phyloP scores from a whole-genome alignment of 1,140 invertebrate genomes.

The Dryas iulia region DNA sequence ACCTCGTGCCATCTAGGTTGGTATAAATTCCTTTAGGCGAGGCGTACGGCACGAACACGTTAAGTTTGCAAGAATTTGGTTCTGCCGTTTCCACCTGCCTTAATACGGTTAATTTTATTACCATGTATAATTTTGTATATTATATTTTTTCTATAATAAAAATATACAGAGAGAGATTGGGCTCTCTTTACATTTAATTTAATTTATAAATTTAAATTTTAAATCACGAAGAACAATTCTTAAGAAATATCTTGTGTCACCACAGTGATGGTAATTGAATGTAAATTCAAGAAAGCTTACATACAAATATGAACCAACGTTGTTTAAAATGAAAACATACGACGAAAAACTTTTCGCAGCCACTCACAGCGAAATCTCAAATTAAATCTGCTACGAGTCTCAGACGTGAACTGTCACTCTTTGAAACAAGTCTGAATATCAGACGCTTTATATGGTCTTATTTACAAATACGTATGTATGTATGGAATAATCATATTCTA shows the following conservation, averaged over 20 bases:
- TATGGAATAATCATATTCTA: background rate
- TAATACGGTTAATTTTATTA: background rate
- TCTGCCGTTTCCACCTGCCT: background rate
- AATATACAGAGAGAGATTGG: no score
- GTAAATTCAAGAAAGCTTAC: background rate
- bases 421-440: background rate
- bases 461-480: background rate
- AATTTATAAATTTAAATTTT: no score
- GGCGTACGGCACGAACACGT: background rate
- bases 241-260: no score
- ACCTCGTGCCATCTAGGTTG: background rate
- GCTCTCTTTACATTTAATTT: no score
- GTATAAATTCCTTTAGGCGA: background rate
- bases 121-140: no score
- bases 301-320: background rate
- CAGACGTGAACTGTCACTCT: background rate
- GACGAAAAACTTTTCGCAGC: slow-evolving; percentile 3
- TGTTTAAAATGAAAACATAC: background rate
- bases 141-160: no score
- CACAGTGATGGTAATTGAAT: background rate
- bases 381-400: slow-evolving; percentile 5
- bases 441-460: background rate
- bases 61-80: background rate
- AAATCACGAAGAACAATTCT: no score
- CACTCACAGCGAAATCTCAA: slow-evolving; percentile 1